phyloP scores from a whole-genome alignment of 2,113 vertebrate species.

The Callospermophilus lateralis region DNA sequence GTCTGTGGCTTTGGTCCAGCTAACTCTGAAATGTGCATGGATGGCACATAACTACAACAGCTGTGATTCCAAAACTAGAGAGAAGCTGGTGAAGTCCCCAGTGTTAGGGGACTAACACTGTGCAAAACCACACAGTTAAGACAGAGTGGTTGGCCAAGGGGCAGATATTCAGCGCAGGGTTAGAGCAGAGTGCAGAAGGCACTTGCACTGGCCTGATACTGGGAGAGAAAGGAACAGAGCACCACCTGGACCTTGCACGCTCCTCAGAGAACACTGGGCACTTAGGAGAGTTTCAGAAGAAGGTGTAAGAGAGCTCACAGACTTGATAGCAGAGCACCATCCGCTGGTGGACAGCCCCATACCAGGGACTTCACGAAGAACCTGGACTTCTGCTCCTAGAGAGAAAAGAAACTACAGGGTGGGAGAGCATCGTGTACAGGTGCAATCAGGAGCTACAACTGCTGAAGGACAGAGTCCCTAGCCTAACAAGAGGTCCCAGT shows the following conservation, averaged over 20 bases:
- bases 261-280: too few relatives aligned
- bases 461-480: not conserved
- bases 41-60: not conserved
- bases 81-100: not conserved
- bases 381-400: not conserved
- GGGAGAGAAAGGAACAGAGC: not conserved
- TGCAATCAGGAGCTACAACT: too few relatives aligned
- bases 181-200: not conserved
- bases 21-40: not conserved
- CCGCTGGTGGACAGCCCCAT: accelerated
- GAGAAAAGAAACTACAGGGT: not conserved
- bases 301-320: too few relatives aligned
- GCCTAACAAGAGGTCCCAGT: not conserved
- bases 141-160: too few relatives aligned
- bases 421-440: too few relatives aligned
- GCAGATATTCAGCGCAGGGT: accelerated
- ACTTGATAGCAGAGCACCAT: accelerated
- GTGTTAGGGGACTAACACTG: too few relatives aligned
- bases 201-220: not conserved
- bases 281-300: not conserved
- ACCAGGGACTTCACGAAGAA: accelerated
- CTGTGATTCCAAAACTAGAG: not conserved
- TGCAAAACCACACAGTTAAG: not conserved
- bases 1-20: too few relatives aligned
- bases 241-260: not conserved